A percentile compares a stretch with the other conserved stretches of the same genome.
These are phyloP conservation scores for Pseudococcus longispinus DNA, from an alignment of 2,888 invertebrate species.

Conservation along the genomic window DNA sequence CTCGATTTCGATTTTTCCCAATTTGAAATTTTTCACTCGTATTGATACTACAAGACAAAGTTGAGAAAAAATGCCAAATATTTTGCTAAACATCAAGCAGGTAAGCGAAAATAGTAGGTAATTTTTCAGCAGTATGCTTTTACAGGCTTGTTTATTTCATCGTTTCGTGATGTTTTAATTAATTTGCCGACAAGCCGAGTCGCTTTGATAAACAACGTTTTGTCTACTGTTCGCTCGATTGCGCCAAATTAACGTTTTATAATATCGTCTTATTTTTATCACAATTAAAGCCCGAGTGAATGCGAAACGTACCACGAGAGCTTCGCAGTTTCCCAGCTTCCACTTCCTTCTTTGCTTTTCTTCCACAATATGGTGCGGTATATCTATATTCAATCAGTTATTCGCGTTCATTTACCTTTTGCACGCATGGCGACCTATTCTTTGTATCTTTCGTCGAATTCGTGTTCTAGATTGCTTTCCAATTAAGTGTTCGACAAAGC, in stretches of 20 bases:
- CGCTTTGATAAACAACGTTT: constrained; percentile 11
- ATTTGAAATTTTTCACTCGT: not conserved
- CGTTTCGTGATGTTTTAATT: constrained; percentile 20
- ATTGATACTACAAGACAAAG: not conserved
- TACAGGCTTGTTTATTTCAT: not conserved
- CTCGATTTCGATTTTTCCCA: not conserved
- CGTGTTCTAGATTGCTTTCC: not conserved
- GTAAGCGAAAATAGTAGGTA: not conserved
- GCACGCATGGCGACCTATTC: not conserved
- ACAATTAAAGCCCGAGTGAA: not conserved
- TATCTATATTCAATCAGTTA: not conserved
- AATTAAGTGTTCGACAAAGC: not conserved
- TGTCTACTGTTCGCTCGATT: constrained; percentile 18
- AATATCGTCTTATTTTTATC: constrained; percentile 24
- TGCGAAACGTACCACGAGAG: not conserved
- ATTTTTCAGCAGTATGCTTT: not conserved
- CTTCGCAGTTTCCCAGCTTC: not conserved
- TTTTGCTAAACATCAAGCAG: not conserved
- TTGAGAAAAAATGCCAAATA: not conserved
- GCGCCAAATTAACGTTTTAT: constrained; percentile 17
- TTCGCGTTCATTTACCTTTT: not conserved
- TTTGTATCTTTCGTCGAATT: not conserved
- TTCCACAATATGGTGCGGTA: not conserved
- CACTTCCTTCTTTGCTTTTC: not conserved
- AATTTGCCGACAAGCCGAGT: not conserved